A percentile compares a stretch with the other conserved stretches of the same genome.
phyloP scores from a whole-genome alignment of 35 echinoderm and acorn worm genomes.

The Heliocidaris tuberculata region DNA sequence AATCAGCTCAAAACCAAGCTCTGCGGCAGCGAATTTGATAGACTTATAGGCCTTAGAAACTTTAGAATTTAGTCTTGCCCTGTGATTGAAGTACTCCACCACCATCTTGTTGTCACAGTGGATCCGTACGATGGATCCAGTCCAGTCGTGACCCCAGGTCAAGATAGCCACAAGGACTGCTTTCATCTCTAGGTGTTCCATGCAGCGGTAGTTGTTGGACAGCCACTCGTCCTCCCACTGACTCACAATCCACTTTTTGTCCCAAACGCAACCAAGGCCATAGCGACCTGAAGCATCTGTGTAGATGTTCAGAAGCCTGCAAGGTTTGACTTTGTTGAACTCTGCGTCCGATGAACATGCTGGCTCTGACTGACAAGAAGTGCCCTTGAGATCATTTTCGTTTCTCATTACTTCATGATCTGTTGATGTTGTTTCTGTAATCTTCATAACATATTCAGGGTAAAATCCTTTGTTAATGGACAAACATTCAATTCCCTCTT shows the following conservation, averaged over 20 bases:
- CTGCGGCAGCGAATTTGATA: not conserved
- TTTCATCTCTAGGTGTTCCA: constrained; percentile 32
- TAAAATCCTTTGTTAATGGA: not conserved
- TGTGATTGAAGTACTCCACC: constrained; percentile 20
- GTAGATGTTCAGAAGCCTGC: not conserved
- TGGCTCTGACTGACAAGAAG: not conserved
- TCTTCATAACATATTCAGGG: too few relatives aligned
- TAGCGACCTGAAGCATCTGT: constrained; percentile 37
- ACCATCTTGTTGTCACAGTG: constrained; percentile 43
- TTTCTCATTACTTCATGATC: not conserved
- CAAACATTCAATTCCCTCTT: not conserved
- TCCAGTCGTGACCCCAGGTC: constrained; percentile 10
- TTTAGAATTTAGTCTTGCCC: not conserved
- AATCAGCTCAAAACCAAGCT: constrained; percentile 17
- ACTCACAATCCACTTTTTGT: constrained; percentile 43
- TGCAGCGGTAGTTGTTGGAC: not conserved
- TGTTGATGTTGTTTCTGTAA: not conserved
- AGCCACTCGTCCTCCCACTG: constrained; percentile 34
- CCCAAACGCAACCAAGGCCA: constrained; percentile 56
- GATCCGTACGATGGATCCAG: not conserved
- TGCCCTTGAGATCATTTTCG: not conserved
- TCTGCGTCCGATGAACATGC: not conserved
- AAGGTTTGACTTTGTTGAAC: not conserved
- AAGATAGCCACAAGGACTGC: constrained; percentile 32
- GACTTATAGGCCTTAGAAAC: not conserved